Evolutionary conservation across 1,140 invertebrate genomes (phyloP).

Genomic region (Drosophila ananassae): DNA sequence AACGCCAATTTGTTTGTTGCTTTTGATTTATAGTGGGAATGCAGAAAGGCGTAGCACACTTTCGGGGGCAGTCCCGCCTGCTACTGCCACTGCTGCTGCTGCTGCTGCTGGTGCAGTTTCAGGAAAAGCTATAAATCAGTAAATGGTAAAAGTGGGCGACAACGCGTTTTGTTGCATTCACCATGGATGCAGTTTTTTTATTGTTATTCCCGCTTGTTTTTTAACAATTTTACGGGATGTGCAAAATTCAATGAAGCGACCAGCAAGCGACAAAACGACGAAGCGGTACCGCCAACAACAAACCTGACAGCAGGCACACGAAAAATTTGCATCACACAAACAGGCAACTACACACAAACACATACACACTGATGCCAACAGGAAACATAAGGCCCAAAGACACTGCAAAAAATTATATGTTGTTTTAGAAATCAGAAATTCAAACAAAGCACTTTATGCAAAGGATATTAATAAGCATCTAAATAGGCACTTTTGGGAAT

Average conservation of each 20-base stretch:
- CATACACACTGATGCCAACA: conserved; percentile 31
- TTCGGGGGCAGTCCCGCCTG: conserved; percentile 53
- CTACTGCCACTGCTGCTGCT: neutral
- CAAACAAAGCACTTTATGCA: too few relatives aligned
- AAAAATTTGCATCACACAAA: conserved; percentile 72
- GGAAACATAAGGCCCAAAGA: conserved; percentile 53
- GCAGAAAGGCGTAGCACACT: conserved; percentile 55
- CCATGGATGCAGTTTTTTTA: conserved; percentile 51
- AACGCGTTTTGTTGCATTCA: conserved; percentile 41
- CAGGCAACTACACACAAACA: conserved; percentile 38
- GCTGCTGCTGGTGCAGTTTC: conserved; percentile 32
- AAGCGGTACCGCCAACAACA: conserved; percentile 45
- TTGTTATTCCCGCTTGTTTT: conserved; percentile 38
- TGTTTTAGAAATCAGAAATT: too few relatives aligned
- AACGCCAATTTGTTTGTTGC: conserved; percentile 61
- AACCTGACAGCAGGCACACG: conserved; percentile 67
- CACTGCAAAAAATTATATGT: neutral
- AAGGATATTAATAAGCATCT: too few relatives aligned
- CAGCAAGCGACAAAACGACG: conserved; percentile 57
- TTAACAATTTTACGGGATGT: conserved; percentile 73
- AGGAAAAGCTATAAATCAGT: conserved; percentile 69
- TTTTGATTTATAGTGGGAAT: conserved; percentile 79
- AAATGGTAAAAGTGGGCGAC: conserved; percentile 68
- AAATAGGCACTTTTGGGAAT: neutral
- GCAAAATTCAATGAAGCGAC: conserved; percentile 77